Conservation (phyloP, 2,113 vertebrate species). For the Cebidichthys violaceus region DNA sequence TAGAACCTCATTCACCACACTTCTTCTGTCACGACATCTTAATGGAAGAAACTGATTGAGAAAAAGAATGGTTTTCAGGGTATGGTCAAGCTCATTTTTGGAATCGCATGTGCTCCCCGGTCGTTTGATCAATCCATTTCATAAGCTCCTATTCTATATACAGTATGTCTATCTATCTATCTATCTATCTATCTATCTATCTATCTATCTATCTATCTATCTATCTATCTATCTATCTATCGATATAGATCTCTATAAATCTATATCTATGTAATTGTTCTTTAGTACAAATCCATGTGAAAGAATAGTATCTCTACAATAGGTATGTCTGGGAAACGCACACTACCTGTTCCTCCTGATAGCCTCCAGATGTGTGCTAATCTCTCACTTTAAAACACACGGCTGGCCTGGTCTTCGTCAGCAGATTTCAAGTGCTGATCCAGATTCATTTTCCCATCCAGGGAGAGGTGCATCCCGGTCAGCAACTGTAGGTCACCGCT, state of each 20-base stretch:
- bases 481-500: constrained; percentile 17
- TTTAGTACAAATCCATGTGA: neutral
- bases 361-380: constrained; percentile 59
- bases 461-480: constrained; percentile 13
- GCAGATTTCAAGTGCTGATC: constrained; percentile 21
- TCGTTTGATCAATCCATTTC: neutral
- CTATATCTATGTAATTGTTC: neutral
- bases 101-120: neutral
- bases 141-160: too few species aligned
- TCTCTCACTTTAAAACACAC: constrained; percentile 35
- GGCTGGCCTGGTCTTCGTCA: constrained; percentile 53
- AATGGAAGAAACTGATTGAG: neutral
- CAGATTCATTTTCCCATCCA: constrained; percentile 23
- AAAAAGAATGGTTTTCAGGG: neutral
- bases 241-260: too few species aligned
- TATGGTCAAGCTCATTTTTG: neutral
- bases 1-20: neutral
- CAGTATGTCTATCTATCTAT: too few species aligned
- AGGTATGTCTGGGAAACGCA: constrained; percentile 37
- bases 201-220: too few species aligned
- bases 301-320: neutral
- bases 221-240: too few species aligned
- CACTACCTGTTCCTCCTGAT: constrained; percentile 53
- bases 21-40: neutral
- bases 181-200: too few species aligned